Conservation (phyloP, 1,140 invertebrate species). For the Triops cancriformis region DNA sequence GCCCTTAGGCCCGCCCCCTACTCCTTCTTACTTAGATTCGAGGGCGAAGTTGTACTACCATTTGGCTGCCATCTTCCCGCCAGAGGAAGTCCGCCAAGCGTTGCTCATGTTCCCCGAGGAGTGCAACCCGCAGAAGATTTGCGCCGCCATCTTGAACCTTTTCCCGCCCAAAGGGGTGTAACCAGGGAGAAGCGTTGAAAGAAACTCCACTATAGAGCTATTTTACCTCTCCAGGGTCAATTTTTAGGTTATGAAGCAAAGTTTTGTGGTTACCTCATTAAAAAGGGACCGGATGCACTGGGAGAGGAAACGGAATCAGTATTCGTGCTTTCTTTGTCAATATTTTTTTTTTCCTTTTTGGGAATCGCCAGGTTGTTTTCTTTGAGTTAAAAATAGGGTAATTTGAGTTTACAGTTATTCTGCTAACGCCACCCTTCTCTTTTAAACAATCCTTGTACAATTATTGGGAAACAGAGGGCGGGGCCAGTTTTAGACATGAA, state of each 20-base stretch:
- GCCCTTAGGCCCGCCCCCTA: constrained; percentile 35
- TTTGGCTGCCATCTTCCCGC: constrained; percentile 74
- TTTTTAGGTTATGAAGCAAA: too few species aligned
- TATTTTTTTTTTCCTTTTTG: not conserved
- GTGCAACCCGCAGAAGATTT: constrained; percentile 77
- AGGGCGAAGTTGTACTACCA: constrained; percentile 71
- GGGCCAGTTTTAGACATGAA: not conserved
- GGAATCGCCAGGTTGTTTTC: not conserved
- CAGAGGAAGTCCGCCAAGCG: constrained; percentile 71
- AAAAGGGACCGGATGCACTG: not conserved
- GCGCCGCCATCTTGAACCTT: constrained; percentile 70
- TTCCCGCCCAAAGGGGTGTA: constrained; percentile 42
- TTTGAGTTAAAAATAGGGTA: too few species aligned
- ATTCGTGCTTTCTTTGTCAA: constrained; percentile 11
- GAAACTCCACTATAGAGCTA: not conserved
- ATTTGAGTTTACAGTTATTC: too few species aligned
- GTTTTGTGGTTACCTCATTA: not conserved
- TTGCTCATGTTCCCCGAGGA: constrained; percentile 79
- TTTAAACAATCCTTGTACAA: too few species aligned
- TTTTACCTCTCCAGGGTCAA: not conserved
- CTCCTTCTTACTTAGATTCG: constrained; percentile 50
- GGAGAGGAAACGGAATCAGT: constrained; percentile 14
- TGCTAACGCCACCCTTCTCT: too few species aligned
- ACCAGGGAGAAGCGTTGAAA: not conserved
- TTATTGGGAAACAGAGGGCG: too few species aligned